Evolutionary conservation across 2,113 vertebrate genomes (phyloP), one percentile per base, ranked within the genome.

Genomic region (Rhombomys opimus): DNA sequence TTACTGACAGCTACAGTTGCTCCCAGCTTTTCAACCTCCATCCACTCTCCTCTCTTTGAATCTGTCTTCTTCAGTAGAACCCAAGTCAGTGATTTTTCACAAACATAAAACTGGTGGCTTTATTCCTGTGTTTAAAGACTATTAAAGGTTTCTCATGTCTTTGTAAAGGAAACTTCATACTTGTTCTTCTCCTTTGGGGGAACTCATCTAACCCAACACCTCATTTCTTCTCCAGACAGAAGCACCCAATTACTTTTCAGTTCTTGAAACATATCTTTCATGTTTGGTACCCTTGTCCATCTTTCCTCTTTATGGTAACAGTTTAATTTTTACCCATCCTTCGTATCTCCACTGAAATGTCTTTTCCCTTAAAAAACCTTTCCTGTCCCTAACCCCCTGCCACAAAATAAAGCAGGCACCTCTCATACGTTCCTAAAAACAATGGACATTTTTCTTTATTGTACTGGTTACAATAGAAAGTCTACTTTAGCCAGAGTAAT

Each of bases 401-500:
- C 17, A 82, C 9, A 7, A 30, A 46, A 68, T 59, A 90, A 96
- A 27, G 10, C 72, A 92, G n/a, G 8, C 70, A 59, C 32, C 22
- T 80, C 25, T 96, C 54, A 73, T 30, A 13, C 78, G 35, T 50
- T 91, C 77, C 90, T 61, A 92, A 84, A 95, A 67, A 94, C 25
- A 91, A 75, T 57, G 41, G 7, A 73, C 67, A 32, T 86, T 59
- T 90, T 92, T 72, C 89, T 90, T 89, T 70, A 68, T 59, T 95
- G 46, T 52, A 59, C 72, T 68, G 46, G 35, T 81, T 65, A 86
- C 54, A 87, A 65, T 30, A 94, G 38, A 96, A 89, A 89, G 78
- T 89, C 27, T 91, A 84, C 14, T 78, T 93, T 95, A 93, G 63
- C 52, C 65, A 92, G 75, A 25, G 54, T 96, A 94, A 78, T 70